Evolutionary conservation across 2,113 vertebrate genomes (phyloP).

Genomic region (Charadrius vociferus): DNA sequence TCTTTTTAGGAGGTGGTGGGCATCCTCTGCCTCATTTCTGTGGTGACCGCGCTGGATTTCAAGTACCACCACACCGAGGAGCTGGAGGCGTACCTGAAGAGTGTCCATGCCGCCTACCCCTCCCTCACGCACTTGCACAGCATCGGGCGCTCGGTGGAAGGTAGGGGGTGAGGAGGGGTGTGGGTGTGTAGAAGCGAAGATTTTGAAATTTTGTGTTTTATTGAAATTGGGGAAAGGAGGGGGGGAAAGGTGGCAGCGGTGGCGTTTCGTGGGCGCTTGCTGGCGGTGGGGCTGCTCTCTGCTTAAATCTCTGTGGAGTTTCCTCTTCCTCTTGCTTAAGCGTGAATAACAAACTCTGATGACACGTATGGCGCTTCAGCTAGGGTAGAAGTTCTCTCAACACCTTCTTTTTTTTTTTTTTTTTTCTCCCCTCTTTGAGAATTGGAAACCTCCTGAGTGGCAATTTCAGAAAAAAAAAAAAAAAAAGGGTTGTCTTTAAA

Average conservation of each 20-base stretch:
- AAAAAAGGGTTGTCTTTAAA: neutral
- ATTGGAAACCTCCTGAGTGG: neutral
- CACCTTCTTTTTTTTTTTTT: neutral
- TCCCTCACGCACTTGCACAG: slow-evolving; percentile 81
- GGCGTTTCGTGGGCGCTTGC: neutral
- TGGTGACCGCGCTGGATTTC: slow-evolving; percentile 75
- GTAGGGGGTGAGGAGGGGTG: slow-evolving; percentile 44
- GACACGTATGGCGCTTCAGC: neutral
- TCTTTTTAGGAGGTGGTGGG: slow-evolving; percentile 45
- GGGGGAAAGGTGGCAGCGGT: neutral
- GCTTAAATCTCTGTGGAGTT: neutral
- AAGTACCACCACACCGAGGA: slow-evolving; percentile 74
- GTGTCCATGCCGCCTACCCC: slow-evolving; percentile 62
- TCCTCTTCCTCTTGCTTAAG: neutral
- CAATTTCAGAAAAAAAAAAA: neutral
- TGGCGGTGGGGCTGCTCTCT: neutral
- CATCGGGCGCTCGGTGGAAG: slow-evolving; percentile 83
- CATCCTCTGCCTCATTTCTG: slow-evolving; percentile 44
- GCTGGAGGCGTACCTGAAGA: slow-evolving; percentile 77
- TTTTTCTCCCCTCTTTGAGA: neutral
- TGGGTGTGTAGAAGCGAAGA: too few relatives aligned
- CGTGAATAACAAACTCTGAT: neutral
- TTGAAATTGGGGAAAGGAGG: accelerated
- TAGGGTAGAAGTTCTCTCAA: neutral
- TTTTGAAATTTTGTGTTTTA: neutral